Percentiles rank a stretch among this genome's conserved stretches.
These are phyloP conservation scores for Egretta garzetta DNA, from an alignment of 2,113 vertebrate species.

Conservation along the genomic window DNA sequence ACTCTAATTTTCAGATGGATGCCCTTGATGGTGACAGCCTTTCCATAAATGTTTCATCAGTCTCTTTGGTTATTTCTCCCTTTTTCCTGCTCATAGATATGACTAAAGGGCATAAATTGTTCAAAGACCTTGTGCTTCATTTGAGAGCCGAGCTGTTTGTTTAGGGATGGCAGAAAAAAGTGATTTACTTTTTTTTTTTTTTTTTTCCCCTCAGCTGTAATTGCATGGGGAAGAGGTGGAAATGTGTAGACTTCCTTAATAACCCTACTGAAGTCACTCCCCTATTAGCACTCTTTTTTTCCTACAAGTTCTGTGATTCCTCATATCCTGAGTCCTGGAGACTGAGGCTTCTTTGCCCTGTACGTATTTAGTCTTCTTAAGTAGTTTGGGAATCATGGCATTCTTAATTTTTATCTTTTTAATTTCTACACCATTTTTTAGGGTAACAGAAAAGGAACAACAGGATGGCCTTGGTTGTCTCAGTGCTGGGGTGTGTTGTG, in stretches of 20 bases:
- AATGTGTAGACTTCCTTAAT: neutral
- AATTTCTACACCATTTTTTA: neutral
- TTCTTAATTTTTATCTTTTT: neutral
- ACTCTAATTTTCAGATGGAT: neutral
- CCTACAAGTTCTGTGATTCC: neutral
- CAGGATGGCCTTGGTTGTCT: neutral
- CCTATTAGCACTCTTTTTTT: neutral
- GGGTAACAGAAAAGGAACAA: neutral
- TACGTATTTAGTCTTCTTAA: neutral
- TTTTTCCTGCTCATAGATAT: neutral
- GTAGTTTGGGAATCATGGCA: neutral
- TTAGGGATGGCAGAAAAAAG: neutral
- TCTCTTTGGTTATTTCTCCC: neutral
- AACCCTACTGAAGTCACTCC: neutral
- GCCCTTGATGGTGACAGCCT: neutral
- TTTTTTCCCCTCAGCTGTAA: neutral
- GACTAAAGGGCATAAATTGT: neutral
- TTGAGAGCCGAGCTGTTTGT: neutral
- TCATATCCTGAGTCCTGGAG: neutral
- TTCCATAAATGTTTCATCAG: neutral
- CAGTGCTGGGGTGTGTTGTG: neutral
- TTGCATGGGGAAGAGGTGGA: neutral
- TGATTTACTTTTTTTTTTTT: neutral
- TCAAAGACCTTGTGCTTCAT: neutral
- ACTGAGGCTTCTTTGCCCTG: neutral